These are phyloP conservation scores for Acromyrmex echinatior DNA, from an alignment of 1,140 invertebrate genomes.

Conservation along the genomic window DNA sequence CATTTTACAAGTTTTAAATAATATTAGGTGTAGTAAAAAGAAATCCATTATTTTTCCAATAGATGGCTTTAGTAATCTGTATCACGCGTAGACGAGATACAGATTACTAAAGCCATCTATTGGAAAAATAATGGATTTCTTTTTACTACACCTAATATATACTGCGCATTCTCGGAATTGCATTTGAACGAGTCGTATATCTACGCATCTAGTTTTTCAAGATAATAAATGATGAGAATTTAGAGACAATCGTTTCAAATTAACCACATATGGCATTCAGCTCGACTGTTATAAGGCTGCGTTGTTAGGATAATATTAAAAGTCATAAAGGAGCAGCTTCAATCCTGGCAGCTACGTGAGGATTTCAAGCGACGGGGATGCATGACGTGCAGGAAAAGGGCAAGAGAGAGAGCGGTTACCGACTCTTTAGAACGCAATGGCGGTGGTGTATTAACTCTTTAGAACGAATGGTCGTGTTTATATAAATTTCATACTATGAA, in stretches of 20 bases:
- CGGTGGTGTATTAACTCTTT: too few species aligned
- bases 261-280: conserved; percentile 34
- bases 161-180: too few species aligned
- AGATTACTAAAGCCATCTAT: too few species aligned
- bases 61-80: too few species aligned
- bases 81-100: too few species aligned
- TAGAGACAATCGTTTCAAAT: conserved; percentile 54
- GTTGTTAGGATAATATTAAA: conserved; percentile 42
- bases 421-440: conserved; percentile 18
- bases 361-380: conserved; percentile 20
- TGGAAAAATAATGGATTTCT: too few species aligned
- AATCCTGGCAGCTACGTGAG: conserved; percentile 30
- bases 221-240: not conserved
- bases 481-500: conserved; percentile 74
- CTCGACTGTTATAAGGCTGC: not conserved
- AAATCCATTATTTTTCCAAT: too few species aligned
- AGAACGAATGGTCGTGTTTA: conserved; percentile 65
- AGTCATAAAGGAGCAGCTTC: conserved; percentile 25
- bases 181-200: too few species aligned
- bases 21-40: too few species aligned
- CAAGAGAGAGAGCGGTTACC: not conserved
- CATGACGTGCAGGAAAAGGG: not conserved
- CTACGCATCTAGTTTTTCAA: not conserved
- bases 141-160: too few species aligned
- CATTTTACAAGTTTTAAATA: too few species aligned